Base-by-base conservation (phyloP, 2,888 invertebrate genomes). In the Antheraea assamensis region DNA sequence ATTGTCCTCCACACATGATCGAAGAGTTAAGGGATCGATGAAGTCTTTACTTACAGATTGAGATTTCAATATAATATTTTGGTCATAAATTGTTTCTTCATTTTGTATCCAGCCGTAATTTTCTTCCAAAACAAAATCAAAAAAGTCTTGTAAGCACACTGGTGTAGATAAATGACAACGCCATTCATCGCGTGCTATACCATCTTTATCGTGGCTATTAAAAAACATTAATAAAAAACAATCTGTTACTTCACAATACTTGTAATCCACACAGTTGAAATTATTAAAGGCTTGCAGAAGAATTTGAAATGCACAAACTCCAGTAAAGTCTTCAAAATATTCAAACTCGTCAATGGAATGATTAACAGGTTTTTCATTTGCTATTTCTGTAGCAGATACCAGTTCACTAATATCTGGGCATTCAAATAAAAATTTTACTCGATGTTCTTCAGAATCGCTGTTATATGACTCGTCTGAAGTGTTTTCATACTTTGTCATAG, bases 61-160 rank as follows among this genome's bases (percentile, higher is more conserved):
- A 27, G 84, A 79, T 76, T 82, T 86, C 4, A 83, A 58, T 27
- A 81, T 66, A 49, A 87, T 74, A 27, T 80, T 79, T 78, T 88
- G 87, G 73, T 93, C 89, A 75, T 94, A 92, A 1, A 83, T 78
- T 78, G 81, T 86, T 85, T 93, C 93, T 81, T 92, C 89, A 7
- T 87, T 85, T 82, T 90, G 84, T 71, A 95, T 89, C 95, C 95
- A 95, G 15, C 91, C 90, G 78, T 87, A 90, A 76, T 95, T 88
- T 79, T 95, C 95, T 75, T 92, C 90, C 71, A 92, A 82, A 42
- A 95, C 90, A 82, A 92, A 95, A 78, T 95, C 93, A 82, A 93
- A 94, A 83, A 95, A 95, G 79, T 95, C 95, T 85, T 94, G 92
- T 68, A 95, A 85, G 77, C 95, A 94, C 42, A 95, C 81, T 5